Conservation (phyloP, 2,888 invertebrate species). For the Sphinx pinastri region DNA sequence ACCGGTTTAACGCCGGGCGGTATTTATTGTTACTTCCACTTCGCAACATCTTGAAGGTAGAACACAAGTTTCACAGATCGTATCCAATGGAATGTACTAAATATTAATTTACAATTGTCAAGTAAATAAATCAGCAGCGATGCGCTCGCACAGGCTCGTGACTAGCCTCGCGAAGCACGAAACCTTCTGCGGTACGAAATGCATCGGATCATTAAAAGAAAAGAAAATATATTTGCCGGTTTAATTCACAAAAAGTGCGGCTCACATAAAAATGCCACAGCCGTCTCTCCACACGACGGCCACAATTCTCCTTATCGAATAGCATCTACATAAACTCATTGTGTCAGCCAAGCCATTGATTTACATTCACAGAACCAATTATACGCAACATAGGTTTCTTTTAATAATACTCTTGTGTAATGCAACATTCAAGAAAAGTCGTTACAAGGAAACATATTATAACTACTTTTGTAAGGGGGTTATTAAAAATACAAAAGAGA, state of each 20-base stretch:
- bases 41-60: conserved; percentile 19
- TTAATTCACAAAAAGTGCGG: conserved; percentile 43
- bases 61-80: conserved; percentile 6
- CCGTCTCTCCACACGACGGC: conserved; percentile 28
- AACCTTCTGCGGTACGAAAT: conserved; percentile 4
- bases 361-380: conserved; percentile 4
- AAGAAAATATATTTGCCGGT: conserved; percentile 36
- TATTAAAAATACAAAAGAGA: no score
- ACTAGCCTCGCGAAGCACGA: conserved; percentile 38
- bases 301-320: conserved; percentile 2
- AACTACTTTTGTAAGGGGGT: background rate
- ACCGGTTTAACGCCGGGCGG: conserved; percentile 14
- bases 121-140: conserved; percentile 39
- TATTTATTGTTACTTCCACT: conserved; percentile 8
- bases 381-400: background rate
- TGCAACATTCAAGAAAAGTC: background rate
- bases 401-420: background rate
- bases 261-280: conserved; percentile 44
- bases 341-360: background rate
- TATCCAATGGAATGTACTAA: conserved; percentile 24
- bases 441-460: background rate
- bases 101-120: conserved; percentile 20
- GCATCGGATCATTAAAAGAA: conserved; percentile 15
- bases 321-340: background rate
- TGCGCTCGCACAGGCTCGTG: conserved; percentile 37